Evolutionary conservation across 2,113 vertebrate genomes (phyloP).

Genomic region (Psettodes erumei): DNA sequence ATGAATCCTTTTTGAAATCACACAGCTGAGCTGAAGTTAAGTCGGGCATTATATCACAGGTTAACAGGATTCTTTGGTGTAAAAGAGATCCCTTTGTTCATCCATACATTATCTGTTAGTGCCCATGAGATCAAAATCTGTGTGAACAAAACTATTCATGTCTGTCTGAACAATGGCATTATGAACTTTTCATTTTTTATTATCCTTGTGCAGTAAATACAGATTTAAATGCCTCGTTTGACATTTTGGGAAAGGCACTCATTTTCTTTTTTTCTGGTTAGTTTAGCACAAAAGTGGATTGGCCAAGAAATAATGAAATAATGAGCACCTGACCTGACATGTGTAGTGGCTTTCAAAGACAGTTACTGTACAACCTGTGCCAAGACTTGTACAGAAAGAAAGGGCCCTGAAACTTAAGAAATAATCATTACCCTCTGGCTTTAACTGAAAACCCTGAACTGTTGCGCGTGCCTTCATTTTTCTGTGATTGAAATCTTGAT

Average conservation of each 20-base stretch:
- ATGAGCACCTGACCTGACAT: not conserved
- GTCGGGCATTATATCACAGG: not conserved
- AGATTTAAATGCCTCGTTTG: not conserved
- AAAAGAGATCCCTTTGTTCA: conserved; percentile 6
- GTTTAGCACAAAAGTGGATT: too few species aligned
- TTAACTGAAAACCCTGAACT: not conserved
- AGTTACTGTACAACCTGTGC: not conserved
- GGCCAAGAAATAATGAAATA: too few species aligned
- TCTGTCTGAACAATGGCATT: too few species aligned
- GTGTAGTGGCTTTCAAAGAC: not conserved
- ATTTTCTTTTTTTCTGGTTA: too few species aligned
- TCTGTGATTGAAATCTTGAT: not conserved
- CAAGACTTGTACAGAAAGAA: not conserved
- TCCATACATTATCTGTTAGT: not conserved
- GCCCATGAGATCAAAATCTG: not conserved
- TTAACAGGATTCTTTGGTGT: not conserved
- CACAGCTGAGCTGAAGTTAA: not conserved
- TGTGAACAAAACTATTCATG: not conserved
- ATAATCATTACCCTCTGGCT: not conserved
- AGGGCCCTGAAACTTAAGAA: not conserved
- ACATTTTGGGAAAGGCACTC: not conserved
- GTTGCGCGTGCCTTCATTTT: not conserved
- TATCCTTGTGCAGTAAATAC: not conserved
- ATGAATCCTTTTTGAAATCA: conserved; percentile 13
- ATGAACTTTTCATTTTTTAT: too few species aligned